A percentile compares a stretch with the other conserved stretches of the same genome.
These are phyloP conservation scores for Strix aluco DNA, from an alignment of 2,113 vertebrate genomes.

Conservation along the genomic window DNA sequence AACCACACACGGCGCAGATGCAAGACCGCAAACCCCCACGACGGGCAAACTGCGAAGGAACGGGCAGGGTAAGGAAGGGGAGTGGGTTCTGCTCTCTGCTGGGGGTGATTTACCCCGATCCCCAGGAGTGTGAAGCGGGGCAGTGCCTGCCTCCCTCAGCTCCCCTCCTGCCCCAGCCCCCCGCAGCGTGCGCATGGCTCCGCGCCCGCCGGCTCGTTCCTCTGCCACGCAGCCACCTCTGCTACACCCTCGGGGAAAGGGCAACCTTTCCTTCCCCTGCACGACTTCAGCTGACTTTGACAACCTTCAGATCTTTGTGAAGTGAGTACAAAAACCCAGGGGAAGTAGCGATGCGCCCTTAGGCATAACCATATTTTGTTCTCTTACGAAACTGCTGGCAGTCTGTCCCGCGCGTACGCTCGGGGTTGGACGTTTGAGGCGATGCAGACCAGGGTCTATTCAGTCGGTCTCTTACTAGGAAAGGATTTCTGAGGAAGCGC, in stretches of 20 bases:
- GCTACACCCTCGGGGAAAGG: neutral
- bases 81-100: fast-evolving
- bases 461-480: neutral
- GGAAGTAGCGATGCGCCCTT: constrained; percentile 8
- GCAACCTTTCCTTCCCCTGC: neutral
- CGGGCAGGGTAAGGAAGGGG: neutral
- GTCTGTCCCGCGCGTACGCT: neutral
- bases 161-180: neutral
- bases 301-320: neutral
- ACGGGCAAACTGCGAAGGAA: fast-evolving
- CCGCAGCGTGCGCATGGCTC: no score
- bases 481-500: neutral
- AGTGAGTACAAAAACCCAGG: neutral
- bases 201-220: neutral
- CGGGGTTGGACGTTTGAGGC: neutral
- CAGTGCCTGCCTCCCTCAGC: neutral
- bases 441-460: neutral
- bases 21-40: neutral
- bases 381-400: neutral
- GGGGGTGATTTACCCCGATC: neutral
- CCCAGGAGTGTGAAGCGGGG: neutral
- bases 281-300: neutral
- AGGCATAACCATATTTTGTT: neutral
- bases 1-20: neutral
- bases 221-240: neutral